These are phyloP conservation scores for Scolopax bukidnonensis DNA, from an alignment of 2,797 vertebrate genomes.

Conservation along the genomic window DNA sequence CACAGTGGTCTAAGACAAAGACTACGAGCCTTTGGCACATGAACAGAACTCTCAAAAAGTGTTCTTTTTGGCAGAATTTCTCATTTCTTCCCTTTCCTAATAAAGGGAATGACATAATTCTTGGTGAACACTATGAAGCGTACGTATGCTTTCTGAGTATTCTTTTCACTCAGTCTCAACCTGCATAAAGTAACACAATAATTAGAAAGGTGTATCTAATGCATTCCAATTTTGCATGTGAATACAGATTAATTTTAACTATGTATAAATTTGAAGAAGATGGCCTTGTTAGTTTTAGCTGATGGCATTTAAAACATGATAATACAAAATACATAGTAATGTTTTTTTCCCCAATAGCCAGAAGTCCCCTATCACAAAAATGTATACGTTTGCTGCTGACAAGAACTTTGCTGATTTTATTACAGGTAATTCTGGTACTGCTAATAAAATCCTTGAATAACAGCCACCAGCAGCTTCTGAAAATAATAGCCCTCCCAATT, in stretches of 20 bases:
- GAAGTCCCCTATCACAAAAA: background rate
- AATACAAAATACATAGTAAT: too few relatives aligned
- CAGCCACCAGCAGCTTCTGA: background rate
- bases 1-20: background rate
- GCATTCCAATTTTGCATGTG: background rate
- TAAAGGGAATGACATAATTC: background rate
- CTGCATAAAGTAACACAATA: background rate
- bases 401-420: background rate
- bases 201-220: background rate
- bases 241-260: background rate
- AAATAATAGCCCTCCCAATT: background rate
- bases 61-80: background rate
- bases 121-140: background rate
- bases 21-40: background rate
- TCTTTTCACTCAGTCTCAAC: background rate
- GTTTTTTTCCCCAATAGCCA: background rate
- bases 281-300: background rate
- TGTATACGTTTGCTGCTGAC: background rate
- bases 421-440: background rate
- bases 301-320: background rate
- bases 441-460: background rate
- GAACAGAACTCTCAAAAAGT: background rate
- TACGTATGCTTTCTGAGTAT: background rate
- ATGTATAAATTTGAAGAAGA: background rate
- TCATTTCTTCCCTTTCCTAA: background rate